Evolutionary conservation across 2,113 vertebrate genomes (phyloP).

Genomic region (Rhadina sibilatrix): DNA sequence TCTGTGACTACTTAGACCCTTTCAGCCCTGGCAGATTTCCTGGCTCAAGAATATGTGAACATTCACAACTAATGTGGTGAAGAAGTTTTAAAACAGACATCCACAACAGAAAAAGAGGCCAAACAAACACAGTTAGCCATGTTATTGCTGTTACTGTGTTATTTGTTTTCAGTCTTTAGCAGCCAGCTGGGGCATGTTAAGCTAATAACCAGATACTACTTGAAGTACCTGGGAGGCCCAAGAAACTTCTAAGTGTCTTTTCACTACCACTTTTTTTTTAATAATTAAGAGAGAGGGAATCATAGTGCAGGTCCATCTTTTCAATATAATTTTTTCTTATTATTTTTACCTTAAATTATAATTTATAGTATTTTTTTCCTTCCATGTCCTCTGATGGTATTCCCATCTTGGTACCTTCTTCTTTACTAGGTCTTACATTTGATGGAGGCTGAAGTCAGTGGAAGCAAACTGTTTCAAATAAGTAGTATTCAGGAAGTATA

Average conservation of each 20-base stretch:
- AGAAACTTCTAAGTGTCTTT: not conserved
- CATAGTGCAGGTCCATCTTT: not conserved
- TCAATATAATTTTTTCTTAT: not conserved
- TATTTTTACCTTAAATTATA: not conserved
- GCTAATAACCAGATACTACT: not conserved
- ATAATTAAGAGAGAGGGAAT: not conserved
- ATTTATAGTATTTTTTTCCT: not conserved
- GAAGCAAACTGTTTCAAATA: not conserved
- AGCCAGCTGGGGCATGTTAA: not conserved
- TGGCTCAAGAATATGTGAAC: not conserved
- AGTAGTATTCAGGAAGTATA: not conserved
- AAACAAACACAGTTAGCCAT: not conserved
- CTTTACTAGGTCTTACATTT: not conserved
- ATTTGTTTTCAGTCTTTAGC: not conserved
- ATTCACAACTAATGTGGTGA: not conserved
- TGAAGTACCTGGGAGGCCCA: not conserved
- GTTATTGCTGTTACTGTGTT: not conserved
- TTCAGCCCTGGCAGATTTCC: not conserved
- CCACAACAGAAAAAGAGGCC: not conserved
- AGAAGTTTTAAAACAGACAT: not conserved
- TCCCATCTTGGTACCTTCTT: not conserved
- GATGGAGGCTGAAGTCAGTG: not conserved
- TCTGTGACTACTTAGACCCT: not conserved
- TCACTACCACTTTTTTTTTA: fast-evolving
- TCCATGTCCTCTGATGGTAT: not conserved